A percentile compares a stretch with the other conserved stretches of the same genome.
These are phyloP conservation scores for Entomobrya proxima DNA, from an alignment of 2,888 invertebrate genomes.

Conservation along the genomic window DNA sequence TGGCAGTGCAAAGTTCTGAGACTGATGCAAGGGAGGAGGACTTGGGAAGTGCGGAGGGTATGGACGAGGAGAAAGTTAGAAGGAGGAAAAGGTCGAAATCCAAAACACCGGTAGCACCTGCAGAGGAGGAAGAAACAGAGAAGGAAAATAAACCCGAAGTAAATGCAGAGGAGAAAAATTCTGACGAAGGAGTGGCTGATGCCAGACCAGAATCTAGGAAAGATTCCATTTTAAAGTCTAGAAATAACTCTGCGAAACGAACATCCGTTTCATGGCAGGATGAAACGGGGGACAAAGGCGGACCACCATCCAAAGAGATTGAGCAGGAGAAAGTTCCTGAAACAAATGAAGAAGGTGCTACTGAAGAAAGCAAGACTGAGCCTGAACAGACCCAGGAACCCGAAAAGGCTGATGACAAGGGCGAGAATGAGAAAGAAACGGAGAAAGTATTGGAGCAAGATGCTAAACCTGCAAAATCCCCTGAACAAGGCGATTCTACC, in stretches of 20 bases:
- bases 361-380: constrained; percentile 49
- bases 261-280: constrained; percentile 69
- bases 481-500: background rate
- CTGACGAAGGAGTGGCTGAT: background rate
- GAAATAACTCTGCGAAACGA: constrained; percentile 65
- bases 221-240: constrained; percentile 64
- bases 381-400: background rate
- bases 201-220: constrained; percentile 53
- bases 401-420: constrained; percentile 39
- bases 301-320: constrained; percentile 40
- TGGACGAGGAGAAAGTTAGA: constrained; percentile 49
- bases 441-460: constrained; percentile 30
- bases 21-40: constrained; percentile 66
- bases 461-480: background rate
- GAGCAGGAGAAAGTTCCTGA: constrained; percentile 20
- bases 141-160: background rate
- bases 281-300: constrained; percentile 50
- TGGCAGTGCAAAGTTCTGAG: constrained; percentile 67
- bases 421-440: background rate
- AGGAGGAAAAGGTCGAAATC: constrained; percentile 50
- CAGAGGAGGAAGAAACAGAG: constrained; percentile 20
- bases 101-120: constrained; percentile 31
- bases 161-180: constrained; percentile 20
- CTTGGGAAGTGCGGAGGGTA: constrained; percentile 44
- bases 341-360: background rate